A percentile compares a stretch with the other conserved stretches of the same genome.
These are phyloP conservation scores for Encarsia formosa DNA, from an alignment of 2,888 invertebrate genomes.

Conservation along the genomic window DNA sequence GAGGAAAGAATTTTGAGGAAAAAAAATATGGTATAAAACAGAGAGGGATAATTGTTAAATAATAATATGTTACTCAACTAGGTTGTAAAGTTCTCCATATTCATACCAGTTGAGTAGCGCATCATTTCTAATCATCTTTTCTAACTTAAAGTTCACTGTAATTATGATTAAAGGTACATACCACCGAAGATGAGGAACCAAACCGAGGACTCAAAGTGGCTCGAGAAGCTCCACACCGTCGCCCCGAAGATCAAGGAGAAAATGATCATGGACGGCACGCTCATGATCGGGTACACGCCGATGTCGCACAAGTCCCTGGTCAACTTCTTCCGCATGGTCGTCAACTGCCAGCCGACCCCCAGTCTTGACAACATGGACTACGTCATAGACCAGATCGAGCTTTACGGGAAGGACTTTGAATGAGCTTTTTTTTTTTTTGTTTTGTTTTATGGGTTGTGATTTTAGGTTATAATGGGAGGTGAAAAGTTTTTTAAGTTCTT, in stretches of 20 bases:
- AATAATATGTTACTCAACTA: no score
- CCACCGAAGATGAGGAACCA: slow-evolving; percentile 53
- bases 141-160: no score
- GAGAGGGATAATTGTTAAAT: no score
- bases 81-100: no score
- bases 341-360: slow-evolving; percentile 67
- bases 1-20: no score
- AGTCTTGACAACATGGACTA: slow-evolving; percentile 59
- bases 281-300: slow-evolving; percentile 78
- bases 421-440: no score
- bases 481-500: no score
- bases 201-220: slow-evolving; percentile 54
- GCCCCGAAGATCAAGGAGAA: slow-evolving; percentile 70
- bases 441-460: no score
- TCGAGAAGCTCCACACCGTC: slow-evolving; percentile 53
- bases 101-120: no score
- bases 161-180: slow-evolving; percentile 61
- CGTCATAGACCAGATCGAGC: slow-evolving; percentile 63
- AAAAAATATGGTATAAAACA: no score
- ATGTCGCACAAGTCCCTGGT: slow-evolving; percentile 58
- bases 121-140: no score
- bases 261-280: slow-evolving; percentile 60
- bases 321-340: slow-evolving; percentile 74
- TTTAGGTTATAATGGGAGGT: no score
- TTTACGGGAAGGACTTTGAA: slow-evolving; percentile 54